Conservation (phyloP, 1,140 invertebrate species). For the Drosophila pandora region DNA sequence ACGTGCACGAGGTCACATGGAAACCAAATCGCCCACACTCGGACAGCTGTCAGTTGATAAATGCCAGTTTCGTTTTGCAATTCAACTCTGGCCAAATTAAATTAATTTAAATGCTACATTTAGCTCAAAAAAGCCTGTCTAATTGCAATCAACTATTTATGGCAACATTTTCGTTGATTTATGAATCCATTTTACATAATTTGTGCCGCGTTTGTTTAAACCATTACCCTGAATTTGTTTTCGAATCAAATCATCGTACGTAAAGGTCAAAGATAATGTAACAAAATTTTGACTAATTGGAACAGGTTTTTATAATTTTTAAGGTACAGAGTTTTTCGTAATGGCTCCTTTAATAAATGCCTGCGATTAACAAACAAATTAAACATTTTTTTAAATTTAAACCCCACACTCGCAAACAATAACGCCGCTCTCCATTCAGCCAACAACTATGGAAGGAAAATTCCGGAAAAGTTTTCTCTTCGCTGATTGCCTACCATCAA, state of each 20-base stretch:
- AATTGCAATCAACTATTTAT: constrained; percentile 46
- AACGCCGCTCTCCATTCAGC: constrained; percentile 3
- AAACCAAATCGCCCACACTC: constrained; percentile 1
- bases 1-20: constrained; percentile 54
- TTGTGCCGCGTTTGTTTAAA: constrained; percentile 10
- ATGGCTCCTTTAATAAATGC: background rate
- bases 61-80: constrained; percentile 48
- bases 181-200: constrained; percentile 38
- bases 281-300: background rate
- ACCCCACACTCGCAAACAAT: background rate
- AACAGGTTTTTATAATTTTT: background rate
- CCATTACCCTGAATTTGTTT: constrained; percentile 8
- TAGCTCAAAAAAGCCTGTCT: constrained; percentile 8
- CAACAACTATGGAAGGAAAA: constrained; percentile 10
- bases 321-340: background rate
- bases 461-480: constrained; percentile 27
- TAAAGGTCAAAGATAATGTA: background rate
- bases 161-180: constrained; percentile 29
- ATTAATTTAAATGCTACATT: constrained; percentile 48
- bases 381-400: constrained; percentile 2
- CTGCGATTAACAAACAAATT: background rate
- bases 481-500: constrained; percentile 30
- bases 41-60: constrained; percentile 33
- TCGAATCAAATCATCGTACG: constrained; percentile 16
- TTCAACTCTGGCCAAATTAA: constrained; percentile 56